Conservation (phyloP, 2,113 vertebrate species). For the Microcebus ravelobensis region DNA sequence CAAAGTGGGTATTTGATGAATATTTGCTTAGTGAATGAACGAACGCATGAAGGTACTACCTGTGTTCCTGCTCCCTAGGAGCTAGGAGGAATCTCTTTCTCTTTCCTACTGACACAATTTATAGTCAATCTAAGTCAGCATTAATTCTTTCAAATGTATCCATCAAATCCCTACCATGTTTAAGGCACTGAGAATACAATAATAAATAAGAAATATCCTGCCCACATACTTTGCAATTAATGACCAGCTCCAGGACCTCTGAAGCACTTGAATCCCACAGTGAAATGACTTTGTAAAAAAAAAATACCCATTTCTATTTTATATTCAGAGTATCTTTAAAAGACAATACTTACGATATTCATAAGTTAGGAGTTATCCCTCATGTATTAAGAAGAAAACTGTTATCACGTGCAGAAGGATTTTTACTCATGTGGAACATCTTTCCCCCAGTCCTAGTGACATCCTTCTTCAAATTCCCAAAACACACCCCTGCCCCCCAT, state of each 20-base stretch:
- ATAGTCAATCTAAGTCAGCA: conserved; percentile 55
- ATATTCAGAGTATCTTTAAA: not conserved
- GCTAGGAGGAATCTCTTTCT: conserved; percentile 26
- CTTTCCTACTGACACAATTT: conserved; percentile 53
- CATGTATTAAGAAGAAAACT: not conserved
- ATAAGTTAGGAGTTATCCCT: not conserved
- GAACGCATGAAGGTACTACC: not conserved
- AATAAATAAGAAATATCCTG: conserved; percentile 58
- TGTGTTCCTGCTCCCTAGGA: not conserved
- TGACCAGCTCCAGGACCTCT: not conserved
- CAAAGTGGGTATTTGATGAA: not conserved
- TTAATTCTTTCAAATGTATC: conserved; percentile 64
- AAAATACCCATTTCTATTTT: not conserved
- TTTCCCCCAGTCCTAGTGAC: not conserved
- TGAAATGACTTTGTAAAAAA: not conserved
- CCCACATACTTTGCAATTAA: conserved; percentile 45
- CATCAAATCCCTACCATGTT: conserved; percentile 55
- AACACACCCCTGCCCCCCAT: not conserved
- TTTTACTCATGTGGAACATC: not conserved
- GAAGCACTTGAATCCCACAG: not conserved
- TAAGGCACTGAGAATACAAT: conserved; percentile 48
- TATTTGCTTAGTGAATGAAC: conserved; percentile 35
- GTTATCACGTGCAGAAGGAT: not conserved
- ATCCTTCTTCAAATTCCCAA: not conserved
- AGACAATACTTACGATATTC: not conserved